Conservation (phyloP, 2,888 invertebrate genomes). For the Pammene aurita region DNA sequence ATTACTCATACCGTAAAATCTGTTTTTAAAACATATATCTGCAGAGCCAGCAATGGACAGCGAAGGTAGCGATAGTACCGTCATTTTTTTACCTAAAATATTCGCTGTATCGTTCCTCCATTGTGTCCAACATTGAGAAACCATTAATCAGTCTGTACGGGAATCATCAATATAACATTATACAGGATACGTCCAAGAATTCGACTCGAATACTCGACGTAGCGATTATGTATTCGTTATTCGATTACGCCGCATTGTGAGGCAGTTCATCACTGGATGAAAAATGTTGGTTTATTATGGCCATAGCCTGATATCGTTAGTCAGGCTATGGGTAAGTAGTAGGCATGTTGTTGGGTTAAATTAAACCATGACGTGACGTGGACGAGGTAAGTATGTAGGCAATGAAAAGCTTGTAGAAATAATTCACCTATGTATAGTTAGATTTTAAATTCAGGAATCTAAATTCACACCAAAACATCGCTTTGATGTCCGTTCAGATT, state of each 20-base stretch:
- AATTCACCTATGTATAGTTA: too few species aligned
- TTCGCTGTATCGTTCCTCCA: conserved; percentile 62
- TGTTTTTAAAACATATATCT: background rate
- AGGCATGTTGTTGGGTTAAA: conserved; percentile 36
- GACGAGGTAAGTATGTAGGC: background rate
- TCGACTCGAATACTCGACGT: conserved; percentile 75
- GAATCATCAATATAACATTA: conserved; percentile 82
- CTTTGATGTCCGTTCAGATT: too few species aligned
- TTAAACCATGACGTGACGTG: background rate
- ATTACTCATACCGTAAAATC: conserved; percentile 45
- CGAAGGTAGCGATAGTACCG: conserved; percentile 20
- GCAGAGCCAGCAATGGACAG: conserved; percentile 53
- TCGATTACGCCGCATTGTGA: conserved; percentile 74
- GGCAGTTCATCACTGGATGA: conserved; percentile 71
- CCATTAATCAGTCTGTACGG: conserved; percentile 82
- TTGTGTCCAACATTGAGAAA: conserved; percentile 73
- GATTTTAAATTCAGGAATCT: too few species aligned
- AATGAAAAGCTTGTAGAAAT: background rate
- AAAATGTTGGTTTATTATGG: conserved; percentile 66
- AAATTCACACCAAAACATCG: too few species aligned
- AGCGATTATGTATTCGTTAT: conserved; percentile 79
- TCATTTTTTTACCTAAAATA: conserved; percentile 54
- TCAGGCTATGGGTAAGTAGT: conserved; percentile 43
- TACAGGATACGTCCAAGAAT: conserved; percentile 77
- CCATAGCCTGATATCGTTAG: conserved; percentile 47